A percentile compares a stretch with the other conserved stretches of the same genome.
phyloP scores from a whole-genome alignment of 2,113 vertebrate genomes.

The Perca flavescens region DNA sequence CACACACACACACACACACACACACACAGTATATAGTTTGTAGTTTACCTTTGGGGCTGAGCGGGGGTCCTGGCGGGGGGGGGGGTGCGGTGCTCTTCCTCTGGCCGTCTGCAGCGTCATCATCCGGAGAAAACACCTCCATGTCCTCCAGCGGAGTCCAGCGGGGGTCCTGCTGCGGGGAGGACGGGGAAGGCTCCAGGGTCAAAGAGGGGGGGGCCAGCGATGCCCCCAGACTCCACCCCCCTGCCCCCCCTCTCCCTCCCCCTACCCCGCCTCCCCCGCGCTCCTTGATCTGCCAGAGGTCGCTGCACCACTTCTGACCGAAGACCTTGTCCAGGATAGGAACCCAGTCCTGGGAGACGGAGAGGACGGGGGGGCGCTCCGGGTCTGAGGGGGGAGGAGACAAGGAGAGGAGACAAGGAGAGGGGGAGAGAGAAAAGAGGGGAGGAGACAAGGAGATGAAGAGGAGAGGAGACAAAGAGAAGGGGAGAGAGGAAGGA shows the following conservation, averaged over 20 bases:
- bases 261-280: conserved; percentile 5
- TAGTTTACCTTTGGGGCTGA: conserved; percentile 62
- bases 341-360: conserved; percentile 85
- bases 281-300: conserved; percentile 77
- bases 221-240: conserved; percentile 5
- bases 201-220: conserved; percentile 37
- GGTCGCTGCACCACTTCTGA: conserved; percentile 83
- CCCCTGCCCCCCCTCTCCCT: neutral
- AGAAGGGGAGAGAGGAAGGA: rapidly evolving
- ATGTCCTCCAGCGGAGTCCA: conserved; percentile 82
- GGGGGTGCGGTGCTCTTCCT: neutral
- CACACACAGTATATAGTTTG: no score
- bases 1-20: no score
- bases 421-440: neutral
- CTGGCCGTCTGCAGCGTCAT: neutral
- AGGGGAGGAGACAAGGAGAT: rapidly evolving
- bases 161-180: conserved; percentile 74
- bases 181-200: conserved; percentile 69
- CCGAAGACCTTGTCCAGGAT: conserved; percentile 86
- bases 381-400: conserved; percentile 42
- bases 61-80: conserved; percentile 16
- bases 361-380: conserved; percentile 64
- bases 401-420: neutral
- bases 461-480: no score
- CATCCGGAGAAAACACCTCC: conserved; percentile 75